These are phyloP conservation scores for Disparrhopalites patrizii DNA, from an alignment of 2,888 invertebrate species.

Conservation along the genomic window DNA sequence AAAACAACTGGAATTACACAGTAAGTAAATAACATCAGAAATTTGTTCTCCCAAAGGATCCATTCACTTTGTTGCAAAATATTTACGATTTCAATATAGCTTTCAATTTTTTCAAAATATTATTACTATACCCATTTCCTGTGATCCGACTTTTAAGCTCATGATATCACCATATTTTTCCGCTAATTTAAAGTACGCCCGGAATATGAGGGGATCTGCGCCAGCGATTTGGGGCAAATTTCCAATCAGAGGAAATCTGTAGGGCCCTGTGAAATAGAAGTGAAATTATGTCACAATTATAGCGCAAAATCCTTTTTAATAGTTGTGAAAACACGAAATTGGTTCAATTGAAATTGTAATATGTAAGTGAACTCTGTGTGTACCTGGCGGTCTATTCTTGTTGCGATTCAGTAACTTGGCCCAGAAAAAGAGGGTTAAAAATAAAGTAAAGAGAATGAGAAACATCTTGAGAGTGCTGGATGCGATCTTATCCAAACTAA, in stretches of 20 bases:
- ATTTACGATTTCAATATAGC: not conserved
- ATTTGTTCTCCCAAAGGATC: not conserved
- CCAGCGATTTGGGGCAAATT: slow-evolving; percentile 40
- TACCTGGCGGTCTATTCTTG: not conserved
- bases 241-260: slow-evolving; percentile 34
- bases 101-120: too few species aligned
- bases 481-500: too few species aligned
- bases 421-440: not conserved
- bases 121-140: slow-evolving; percentile 36
- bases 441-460: not conserved
- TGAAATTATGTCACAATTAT: too few species aligned
- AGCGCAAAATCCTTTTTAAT: not conserved
- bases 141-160: slow-evolving; percentile 39
- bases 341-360: not conserved
- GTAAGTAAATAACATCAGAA: not conserved
- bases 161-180: slow-evolving; percentile 42
- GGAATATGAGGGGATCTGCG: slow-evolving; percentile 34
- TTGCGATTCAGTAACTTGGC: not conserved
- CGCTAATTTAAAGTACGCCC: slow-evolving; percentile 38
- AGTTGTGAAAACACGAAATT: too few species aligned
- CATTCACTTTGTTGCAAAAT: not conserved
- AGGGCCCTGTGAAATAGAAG: slow-evolving; percentile 28
- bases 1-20: slow-evolving; percentile 32
- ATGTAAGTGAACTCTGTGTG: not conserved
- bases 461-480: too few species aligned